phyloP scores from a whole-genome alignment of 2,888 invertebrate genomes.

The Leptinotarsa haldemani region DNA sequence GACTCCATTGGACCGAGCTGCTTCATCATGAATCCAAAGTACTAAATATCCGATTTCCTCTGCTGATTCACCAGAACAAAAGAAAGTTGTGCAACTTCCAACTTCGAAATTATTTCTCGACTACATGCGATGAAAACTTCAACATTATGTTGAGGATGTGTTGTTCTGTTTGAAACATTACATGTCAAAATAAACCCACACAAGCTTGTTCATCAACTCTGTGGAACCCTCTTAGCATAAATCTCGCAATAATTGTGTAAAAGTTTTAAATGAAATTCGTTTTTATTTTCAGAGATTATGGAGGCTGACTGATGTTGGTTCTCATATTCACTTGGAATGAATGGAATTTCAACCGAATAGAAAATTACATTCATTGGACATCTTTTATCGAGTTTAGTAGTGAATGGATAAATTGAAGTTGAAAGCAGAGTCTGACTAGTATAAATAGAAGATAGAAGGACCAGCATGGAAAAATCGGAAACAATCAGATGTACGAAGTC shows the following conservation, averaged over 20 bases:
- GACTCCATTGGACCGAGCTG: slow-evolving; percentile 29
- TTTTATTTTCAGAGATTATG: slow-evolving; percentile 17
- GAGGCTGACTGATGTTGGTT: neutral
- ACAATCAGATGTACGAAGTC: no score
- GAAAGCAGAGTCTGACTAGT: no score
- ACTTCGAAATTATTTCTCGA: slow-evolving; percentile 37
- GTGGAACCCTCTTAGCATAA: slow-evolving; percentile 31
- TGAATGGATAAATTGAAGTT: no score
- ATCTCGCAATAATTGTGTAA: slow-evolving; percentile 32
- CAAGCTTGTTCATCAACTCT: slow-evolving; percentile 37
- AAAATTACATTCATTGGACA: no score
- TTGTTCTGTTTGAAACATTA: slow-evolving; percentile 36
- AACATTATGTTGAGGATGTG: slow-evolving; percentile 37
- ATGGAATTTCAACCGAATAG: neutral
- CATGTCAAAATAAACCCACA: slow-evolving; percentile 40
- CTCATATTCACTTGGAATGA: neutral
- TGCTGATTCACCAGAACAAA: slow-evolving; percentile 39
- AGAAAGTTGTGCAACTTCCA: slow-evolving; percentile 40
- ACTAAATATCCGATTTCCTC: slow-evolving; percentile 19
- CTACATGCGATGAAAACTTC: slow-evolving; percentile 23
- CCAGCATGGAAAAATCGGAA: no score
- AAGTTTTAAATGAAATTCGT: slow-evolving; percentile 31
- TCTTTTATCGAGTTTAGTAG: no score
- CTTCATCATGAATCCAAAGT: slow-evolving; percentile 29
- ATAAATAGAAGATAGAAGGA: no score